Evolutionary conservation across 2,888 invertebrate species (phyloP).

Genomic region (Phragmatobia fuliginosa): DNA sequence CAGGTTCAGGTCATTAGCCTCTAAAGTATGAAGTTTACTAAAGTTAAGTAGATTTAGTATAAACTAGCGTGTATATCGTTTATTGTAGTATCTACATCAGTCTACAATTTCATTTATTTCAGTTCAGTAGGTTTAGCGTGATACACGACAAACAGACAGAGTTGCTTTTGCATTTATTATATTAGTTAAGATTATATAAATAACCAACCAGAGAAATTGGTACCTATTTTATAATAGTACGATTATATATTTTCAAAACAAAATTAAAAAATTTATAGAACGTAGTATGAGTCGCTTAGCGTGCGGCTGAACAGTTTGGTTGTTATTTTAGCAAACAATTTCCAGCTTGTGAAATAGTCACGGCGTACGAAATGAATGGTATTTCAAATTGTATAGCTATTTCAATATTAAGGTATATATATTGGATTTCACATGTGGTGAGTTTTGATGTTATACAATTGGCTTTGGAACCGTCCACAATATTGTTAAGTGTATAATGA

Average conservation of each 20-base stretch:
- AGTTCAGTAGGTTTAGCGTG: too few relatives aligned
- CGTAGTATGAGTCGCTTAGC: slow-evolving; percentile 34
- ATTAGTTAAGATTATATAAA: too few relatives aligned
- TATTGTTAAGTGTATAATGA: neutral
- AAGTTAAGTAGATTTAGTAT: neutral
- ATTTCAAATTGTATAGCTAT: slow-evolving; percentile 44
- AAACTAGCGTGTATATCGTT: too few relatives aligned
- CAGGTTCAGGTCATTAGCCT: neutral
- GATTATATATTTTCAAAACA: neutral
- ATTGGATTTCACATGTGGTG: slow-evolving; percentile 24
- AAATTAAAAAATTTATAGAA: slow-evolving; percentile 39
- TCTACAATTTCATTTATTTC: too few relatives aligned
- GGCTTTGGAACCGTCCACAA: neutral
- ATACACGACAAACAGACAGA: too few relatives aligned
- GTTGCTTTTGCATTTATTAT: too few relatives aligned
- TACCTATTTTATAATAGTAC: neutral
- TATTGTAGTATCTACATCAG: too few relatives aligned
- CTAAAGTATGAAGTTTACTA: neutral
- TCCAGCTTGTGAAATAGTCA: slow-evolving; percentile 43
- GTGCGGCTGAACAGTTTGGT: slow-evolving; percentile 48
- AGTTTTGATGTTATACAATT: slow-evolving; percentile 19
- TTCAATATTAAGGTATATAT: slow-evolving; percentile 37
- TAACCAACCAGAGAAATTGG: neutral
- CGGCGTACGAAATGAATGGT: slow-evolving; percentile 36
- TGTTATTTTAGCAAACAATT: slow-evolving; percentile 48